Evolutionary conservation across 2,797 vertebrate genomes (phyloP).

Genomic region (Hydrocynus forskahlii): DNA sequence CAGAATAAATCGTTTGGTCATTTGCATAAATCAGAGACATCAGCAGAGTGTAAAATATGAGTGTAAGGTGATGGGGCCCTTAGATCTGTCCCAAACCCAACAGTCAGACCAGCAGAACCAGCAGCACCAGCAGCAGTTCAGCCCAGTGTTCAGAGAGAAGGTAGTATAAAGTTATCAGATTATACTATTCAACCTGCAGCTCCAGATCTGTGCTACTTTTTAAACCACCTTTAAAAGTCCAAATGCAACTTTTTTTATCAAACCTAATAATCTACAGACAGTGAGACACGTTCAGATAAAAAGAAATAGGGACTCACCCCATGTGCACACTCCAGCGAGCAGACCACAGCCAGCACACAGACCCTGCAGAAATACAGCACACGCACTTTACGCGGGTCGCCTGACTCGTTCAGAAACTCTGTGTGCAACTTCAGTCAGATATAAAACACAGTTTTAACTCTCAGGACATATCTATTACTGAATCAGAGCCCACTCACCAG

Average conservation of each 20-base stretch:
- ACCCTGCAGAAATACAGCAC: constrained; percentile 65
- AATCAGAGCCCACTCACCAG: constrained; percentile 58
- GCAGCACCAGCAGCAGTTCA: not conserved
- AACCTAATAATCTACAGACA: not conserved
- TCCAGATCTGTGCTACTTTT: not conserved
- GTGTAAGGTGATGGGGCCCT: not conserved
- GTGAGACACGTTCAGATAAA: not conserved
- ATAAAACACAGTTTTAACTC: too few relatives aligned
- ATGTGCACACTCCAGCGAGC: constrained; percentile 61
- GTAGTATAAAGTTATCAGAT: not conserved
- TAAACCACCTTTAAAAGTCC: not conserved
- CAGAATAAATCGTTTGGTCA: not conserved
- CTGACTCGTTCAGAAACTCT: too few relatives aligned
- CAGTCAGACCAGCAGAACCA: not conserved
- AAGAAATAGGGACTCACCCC: constrained; percentile 70
- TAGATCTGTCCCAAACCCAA: not conserved
- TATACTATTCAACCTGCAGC: not conserved
- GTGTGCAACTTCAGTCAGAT: too few relatives aligned
- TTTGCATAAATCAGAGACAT: not conserved
- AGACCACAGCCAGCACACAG: constrained; percentile 61
- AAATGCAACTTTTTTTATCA: too few relatives aligned
- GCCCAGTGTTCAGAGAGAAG: not conserved
- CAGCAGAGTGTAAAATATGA: not conserved
- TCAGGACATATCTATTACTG: not conserved
- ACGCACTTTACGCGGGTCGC: not conserved